phyloP scores from a whole-genome alignment of 2,113 vertebrate species.

The Xiphophorus couchianus region DNA sequence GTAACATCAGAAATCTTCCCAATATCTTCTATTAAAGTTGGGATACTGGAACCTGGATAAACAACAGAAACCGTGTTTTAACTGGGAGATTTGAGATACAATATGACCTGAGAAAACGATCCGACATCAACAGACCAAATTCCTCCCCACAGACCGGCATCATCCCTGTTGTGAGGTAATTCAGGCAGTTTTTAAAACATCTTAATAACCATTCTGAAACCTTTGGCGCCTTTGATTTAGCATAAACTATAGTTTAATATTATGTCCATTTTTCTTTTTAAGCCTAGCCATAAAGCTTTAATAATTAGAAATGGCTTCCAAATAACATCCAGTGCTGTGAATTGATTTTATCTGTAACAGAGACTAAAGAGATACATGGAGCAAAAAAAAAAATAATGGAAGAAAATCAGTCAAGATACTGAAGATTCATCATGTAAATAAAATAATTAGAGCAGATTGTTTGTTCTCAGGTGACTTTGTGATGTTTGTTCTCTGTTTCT shows the following conservation, averaged over 20 bases:
- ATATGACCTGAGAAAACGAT: slow-evolving; percentile 40
- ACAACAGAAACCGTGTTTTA: accelerated
- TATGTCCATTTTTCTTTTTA: no score
- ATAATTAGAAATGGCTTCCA: no score
- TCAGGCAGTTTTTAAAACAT: neutral
- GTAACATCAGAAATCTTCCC: neutral
- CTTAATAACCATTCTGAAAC: neutral
- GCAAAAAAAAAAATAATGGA: neutral
- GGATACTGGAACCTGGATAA: neutral
- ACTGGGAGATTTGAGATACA: neutral
- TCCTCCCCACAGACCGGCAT: slow-evolving; percentile 45
- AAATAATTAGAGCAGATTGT: no score
- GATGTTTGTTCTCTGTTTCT: no score
- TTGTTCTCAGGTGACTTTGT: no score
- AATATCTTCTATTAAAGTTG: slow-evolving; percentile 15
- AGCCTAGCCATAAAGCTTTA: no score
- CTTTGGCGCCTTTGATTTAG: no score
- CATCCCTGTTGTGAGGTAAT: slow-evolving; percentile 37
- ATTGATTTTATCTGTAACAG: neutral
- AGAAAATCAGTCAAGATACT: no score
- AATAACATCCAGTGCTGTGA: neutral
- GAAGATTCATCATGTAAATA: neutral
- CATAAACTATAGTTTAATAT: no score
- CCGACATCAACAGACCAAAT: slow-evolving; percentile 39
- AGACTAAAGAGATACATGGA: neutral